Base-by-base conservation (phyloP, 1,140 invertebrate genomes). In the Monomorium pharaonis region DNA sequence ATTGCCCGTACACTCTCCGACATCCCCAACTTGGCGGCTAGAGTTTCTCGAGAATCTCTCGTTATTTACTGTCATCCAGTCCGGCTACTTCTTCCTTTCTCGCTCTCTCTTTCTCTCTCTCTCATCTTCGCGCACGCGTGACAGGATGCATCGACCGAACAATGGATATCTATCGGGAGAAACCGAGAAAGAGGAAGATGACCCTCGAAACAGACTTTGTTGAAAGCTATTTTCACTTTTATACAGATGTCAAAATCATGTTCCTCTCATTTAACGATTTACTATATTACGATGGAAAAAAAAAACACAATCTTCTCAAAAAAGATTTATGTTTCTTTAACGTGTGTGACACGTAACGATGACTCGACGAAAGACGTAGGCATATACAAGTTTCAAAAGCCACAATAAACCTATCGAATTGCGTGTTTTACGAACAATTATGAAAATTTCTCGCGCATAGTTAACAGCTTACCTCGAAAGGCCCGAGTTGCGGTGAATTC, bases 31-130 rank as follows among this genome's bases (percentile, higher is more conserved):
- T 85, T 81, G 72, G 30, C 67, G 86, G 80, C 89, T 93, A 88
- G 86, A 91, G 84, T 92, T 92, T 90, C 92, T 91, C 86, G 86
- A 92, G 87, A 76, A 90, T 88, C 90, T 92, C 87, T 93, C 91
- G 91, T 92, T 93, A 92, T 93, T 93, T 93, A 92, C 92, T 92
- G 92, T 86, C 89, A 92, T 88, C 86, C 88, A 89, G 88, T 88
- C 90, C 86, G 86, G 84, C 86, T 90, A 86, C 86, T 92, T 85
- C 87, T 86, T 74, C 44, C 44, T 54, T 1, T 10, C 37, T 18
- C 42, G 42, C 76, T 47, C 49, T 47, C 27, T 56, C 47, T 51
- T 7, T 78, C 49, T 60, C 2, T 69, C 30, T 47, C 56, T 30
- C n/a, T 42, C 67, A n/a, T n/a, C 72, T 27, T 70, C 16, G 24